These are phyloP conservation scores for Toxotes chatareus DNA, from an alignment of 2,113 vertebrate genomes.

Conservation along the genomic window DNA sequence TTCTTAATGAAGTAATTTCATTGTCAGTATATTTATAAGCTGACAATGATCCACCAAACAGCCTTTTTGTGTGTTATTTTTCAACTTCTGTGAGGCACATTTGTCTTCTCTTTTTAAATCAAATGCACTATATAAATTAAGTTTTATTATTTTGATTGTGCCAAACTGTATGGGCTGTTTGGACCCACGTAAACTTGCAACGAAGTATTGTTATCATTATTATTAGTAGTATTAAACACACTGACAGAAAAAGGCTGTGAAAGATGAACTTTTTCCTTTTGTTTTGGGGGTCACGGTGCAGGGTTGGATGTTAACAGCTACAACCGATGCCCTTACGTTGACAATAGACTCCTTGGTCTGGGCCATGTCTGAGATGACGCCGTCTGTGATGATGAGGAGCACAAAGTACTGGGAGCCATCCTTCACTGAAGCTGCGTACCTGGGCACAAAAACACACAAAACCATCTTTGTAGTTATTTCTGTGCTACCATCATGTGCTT, in stretches of 20 bases:
- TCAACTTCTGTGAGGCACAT: too few species aligned
- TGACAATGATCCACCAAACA: not conserved
- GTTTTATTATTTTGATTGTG: too few species aligned
- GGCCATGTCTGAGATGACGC: constrained; percentile 97
- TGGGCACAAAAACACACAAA: constrained; percentile 62
- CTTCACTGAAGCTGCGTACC: constrained; percentile 93
- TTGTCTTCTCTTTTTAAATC: too few species aligned
- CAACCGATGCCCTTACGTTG: constrained; percentile 84
- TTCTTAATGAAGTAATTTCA: not conserved
- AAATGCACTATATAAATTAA: too few species aligned
- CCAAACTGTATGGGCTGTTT: not conserved
- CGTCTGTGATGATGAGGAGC: constrained; percentile 95
- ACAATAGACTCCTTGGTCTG: constrained; percentile 97
- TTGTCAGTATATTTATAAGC: not conserved
- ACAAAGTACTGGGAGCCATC: constrained; percentile 98
- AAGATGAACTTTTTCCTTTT: not conserved
- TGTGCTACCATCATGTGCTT: not conserved
- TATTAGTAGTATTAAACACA: not conserved
- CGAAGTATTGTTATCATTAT: not conserved
- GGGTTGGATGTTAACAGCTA: not conserved
- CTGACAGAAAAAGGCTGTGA: not conserved
- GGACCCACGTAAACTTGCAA: not conserved
- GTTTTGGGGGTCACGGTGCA: not conserved
- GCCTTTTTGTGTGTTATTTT: too few species aligned
- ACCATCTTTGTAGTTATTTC: not conserved